Base-by-base conservation (phyloP, 2,888 invertebrate genomes). In the Pecten maximus region DNA sequence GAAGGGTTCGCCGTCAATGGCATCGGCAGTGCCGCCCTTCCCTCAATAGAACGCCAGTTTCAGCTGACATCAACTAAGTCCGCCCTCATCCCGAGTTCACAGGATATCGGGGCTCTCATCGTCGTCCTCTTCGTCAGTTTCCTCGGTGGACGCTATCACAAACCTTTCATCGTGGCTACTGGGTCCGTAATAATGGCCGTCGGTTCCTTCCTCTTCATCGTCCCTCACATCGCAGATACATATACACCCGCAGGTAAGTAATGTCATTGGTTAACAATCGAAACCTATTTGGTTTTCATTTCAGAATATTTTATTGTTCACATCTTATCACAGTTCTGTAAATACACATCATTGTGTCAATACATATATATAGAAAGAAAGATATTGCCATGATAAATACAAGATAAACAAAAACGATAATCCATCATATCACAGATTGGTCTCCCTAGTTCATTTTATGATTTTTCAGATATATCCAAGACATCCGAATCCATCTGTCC, bases 1-100 rank as follows among this genome's bases (percentile, higher is more conserved):
- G 95, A 95, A 87, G 94, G 95, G 0, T 94, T 93, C 87, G 94
- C 94, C 2, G 94, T 95, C 48, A 95, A 95, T 88, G 95, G 95
- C 10, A 93, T 95, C 44, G 93, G 94, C 48, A 94, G 93, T 86
- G 94, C 94, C 15, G 94, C 93, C 4, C 89, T 94, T 2, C 93
- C 94, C 12, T 91, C 93, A 12, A 92, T 95, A 50, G 95, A 95
- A 74, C 92, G 94, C 40, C 95, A 95, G 90, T 94, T 94, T 87
- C 91, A 93, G 40, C 88, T 94, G 4, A 93, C 93, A 0, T 94
- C 93, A 54, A 93, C 94, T 19, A 93, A 93, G 74, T 93, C 93
- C 0, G 92, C 93, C 23, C 87, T 93, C 8, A 93, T 94, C 35
- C 93, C 93, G 0, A 93, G 93, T 87, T 93, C 93, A 23, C 93